Percentiles rank a stretch among this genome's conserved stretches.
phyloP scores from a whole-genome alignment of 2,888 invertebrate species.

The Cephus sareptanus region DNA sequence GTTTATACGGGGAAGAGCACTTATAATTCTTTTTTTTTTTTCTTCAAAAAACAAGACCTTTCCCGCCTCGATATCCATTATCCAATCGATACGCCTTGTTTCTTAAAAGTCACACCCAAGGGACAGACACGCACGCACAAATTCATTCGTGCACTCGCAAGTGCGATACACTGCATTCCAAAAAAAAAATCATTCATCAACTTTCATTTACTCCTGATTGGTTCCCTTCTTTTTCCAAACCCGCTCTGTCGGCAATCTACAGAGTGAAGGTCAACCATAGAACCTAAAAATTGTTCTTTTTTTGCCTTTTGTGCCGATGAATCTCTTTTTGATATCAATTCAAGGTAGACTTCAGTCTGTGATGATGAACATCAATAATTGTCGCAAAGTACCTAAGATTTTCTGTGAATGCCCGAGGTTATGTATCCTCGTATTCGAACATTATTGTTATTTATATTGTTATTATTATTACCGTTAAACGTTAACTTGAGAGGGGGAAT shows the following conservation, averaged over 20 bases:
- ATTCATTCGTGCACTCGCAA: not conserved
- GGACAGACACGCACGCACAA: not conserved
- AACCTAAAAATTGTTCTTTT: not conserved
- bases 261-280: not conserved
- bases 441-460: not conserved
- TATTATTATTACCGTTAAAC: not conserved
- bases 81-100: not conserved
- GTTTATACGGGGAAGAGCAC: not conserved
- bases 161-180: not conserved
- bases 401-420: not conserved
- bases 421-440: not conserved
- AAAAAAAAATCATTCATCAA: not conserved
- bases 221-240: not conserved
- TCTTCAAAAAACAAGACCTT: not conserved
- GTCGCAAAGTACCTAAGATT: slow-evolving; percentile 7
- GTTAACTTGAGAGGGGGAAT: not conserved
- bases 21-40: not conserved
- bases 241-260: not conserved
- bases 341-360: slow-evolving; percentile 30
- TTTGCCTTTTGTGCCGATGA: slow-evolving; percentile 28
- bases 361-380: slow-evolving; percentile 26
- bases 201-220: not conserved
- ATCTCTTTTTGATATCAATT: slow-evolving; percentile 24
- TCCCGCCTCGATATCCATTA: not conserved
- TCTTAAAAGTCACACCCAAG: not conserved